Conservation (phyloP, 2,113 vertebrate species). For the Podocnemis expansa region DNA sequence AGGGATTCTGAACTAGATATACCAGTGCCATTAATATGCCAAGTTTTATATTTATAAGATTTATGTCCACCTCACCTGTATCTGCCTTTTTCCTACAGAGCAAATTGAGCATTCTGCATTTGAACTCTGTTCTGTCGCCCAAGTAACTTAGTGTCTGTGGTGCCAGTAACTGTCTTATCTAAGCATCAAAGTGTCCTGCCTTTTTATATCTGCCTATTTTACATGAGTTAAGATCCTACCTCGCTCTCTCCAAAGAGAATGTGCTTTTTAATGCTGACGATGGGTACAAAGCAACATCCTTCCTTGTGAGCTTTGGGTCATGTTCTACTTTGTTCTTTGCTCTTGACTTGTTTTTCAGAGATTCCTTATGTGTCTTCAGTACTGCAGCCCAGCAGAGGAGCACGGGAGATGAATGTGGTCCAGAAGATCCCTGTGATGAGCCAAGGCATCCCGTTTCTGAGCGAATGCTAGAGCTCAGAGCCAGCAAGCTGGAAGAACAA, state of each 20-base stretch:
- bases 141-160: background rate
- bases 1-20: background rate
- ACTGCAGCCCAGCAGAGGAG: slow-evolving; percentile 84
- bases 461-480: slow-evolving; percentile 77
- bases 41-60: background rate
- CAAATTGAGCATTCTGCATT: background rate
- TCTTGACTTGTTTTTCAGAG: slow-evolving; percentile 64
- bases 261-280: background rate
- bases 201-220: background rate
- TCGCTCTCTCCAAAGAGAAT: background rate
- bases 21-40: background rate
- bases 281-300: background rate
- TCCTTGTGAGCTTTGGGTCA: background rate
- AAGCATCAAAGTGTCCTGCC: background rate
- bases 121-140: background rate
- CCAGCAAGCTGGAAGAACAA: slow-evolving; percentile 84
- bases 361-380: slow-evolving; percentile 72
- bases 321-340: slow-evolving; percentile 4
- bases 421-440: slow-evolving; percentile 74
- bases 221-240: background rate
- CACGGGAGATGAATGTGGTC: slow-evolving; percentile 79
- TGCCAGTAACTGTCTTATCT: background rate
- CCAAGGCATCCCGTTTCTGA: slow-evolving; percentile 73
- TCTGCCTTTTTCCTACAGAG: background rate
- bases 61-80: background rate